Percentiles rank a stretch among this genome's conserved stretches.
Conservation (phyloP, 92 coral and sea anemone species). For the Phenganax subtilis region DNA sequence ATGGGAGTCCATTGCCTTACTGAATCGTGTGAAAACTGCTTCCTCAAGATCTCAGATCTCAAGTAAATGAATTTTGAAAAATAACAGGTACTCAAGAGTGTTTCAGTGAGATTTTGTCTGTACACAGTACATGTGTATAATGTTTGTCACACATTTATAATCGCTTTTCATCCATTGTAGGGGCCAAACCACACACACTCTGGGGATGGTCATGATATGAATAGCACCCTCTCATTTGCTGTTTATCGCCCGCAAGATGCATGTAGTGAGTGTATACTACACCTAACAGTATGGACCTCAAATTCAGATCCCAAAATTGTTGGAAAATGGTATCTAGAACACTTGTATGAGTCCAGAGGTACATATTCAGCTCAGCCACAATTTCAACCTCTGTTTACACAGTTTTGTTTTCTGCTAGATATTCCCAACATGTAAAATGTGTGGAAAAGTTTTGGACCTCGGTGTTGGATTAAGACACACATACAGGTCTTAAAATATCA, state of each 20-base stretch:
- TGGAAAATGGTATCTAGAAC: too few relatives aligned
- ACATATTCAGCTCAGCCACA: neutral
- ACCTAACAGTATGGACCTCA: neutral
- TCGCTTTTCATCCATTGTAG: neutral
- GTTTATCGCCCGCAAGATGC: neutral
- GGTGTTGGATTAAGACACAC: neutral
- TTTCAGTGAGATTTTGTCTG: neutral
- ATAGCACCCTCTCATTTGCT: neutral
- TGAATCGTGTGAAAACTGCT: too few relatives aligned
- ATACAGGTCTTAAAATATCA: too few relatives aligned
- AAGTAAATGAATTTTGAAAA: neutral
- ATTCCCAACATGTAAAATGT: too few relatives aligned
- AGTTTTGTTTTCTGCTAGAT: neutral
- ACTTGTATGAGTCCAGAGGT: too few relatives aligned
- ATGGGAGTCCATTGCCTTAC: too few relatives aligned
- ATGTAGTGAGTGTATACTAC: neutral
- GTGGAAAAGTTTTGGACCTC: too few relatives aligned
- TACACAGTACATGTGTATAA: neutral
- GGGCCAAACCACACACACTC: constrained; percentile 14
- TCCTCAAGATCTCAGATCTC: neutral
- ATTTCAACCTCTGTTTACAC: neutral
- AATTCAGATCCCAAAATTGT: too few relatives aligned
- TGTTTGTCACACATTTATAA: neutral
- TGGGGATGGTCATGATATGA: constrained; percentile 11
- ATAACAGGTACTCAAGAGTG: neutral